Conservation (phyloP, 2,888 invertebrate genomes). For the Mechanitis messenoides region DNA sequence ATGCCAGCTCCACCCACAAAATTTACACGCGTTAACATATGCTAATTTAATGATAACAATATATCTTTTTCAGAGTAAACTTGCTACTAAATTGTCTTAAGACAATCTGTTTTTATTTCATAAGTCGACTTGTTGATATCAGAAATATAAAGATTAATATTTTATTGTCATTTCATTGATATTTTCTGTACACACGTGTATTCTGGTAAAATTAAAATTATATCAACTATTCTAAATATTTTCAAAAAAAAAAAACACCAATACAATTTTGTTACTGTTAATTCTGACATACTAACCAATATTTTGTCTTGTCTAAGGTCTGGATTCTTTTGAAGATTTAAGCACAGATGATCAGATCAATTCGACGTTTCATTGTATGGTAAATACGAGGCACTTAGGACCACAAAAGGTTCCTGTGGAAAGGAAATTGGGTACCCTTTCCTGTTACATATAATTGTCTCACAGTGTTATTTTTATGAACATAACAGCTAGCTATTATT, state of each 20-base stretch:
- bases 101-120: slow-evolving; percentile 7
- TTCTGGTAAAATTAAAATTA: too few species aligned
- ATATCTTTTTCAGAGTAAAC: slow-evolving; percentile 21
- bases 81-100: slow-evolving; percentile 9
- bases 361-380: slow-evolving; percentile 41
- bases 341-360: slow-evolving; percentile 37
- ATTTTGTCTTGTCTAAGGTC: slow-evolving; percentile 10
- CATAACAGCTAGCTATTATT: neutral
- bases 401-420: slow-evolving; percentile 33
- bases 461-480: neutral
- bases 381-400: slow-evolving; percentile 38
- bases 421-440: slow-evolving; percentile 39
- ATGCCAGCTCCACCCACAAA: slow-evolving; percentile 35
- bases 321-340: slow-evolving; percentile 27
- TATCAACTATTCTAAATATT: too few species aligned
- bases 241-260: too few species aligned
- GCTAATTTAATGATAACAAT: slow-evolving; percentile 33
- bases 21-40: slow-evolving; percentile 38
- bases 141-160: too few species aligned
- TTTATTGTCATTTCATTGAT: too few species aligned
- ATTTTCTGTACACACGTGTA: too few species aligned
- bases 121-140: neutral
- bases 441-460: slow-evolving; percentile 31
- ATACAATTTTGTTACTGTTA: too few species aligned
- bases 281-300: neutral